Evolutionary conservation across 1,140 invertebrate species (phyloP).

Genomic region (Pantala flavescens): DNA sequence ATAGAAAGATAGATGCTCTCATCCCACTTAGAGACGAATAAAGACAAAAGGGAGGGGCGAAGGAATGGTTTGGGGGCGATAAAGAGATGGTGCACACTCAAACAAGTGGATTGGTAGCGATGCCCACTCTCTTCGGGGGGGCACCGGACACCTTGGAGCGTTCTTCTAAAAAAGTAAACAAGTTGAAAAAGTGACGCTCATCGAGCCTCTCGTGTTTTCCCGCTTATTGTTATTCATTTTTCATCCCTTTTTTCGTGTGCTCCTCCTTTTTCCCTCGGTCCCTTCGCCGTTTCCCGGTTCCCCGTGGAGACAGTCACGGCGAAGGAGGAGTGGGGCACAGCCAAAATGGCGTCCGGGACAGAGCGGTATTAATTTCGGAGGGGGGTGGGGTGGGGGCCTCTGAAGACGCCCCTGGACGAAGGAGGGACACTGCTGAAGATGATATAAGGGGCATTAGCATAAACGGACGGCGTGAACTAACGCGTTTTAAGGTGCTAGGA

Average conservation of each 20-base stretch:
- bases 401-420: background rate
- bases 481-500: background rate
- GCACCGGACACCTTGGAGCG: background rate
- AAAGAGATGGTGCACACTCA: background rate
- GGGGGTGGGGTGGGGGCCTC: background rate
- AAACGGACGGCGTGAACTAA: background rate
- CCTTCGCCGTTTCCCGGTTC: background rate
- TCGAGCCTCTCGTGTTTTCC: constrained; percentile 3
- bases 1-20: too few species aligned
- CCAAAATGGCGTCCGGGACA: background rate
- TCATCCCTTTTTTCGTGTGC: background rate
- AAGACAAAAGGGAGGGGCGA: background rate
- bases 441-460: background rate
- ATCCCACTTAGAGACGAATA: background rate
- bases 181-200: background rate
- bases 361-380: background rate
- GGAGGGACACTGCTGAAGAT: background rate
- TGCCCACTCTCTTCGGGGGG: background rate
- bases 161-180: background rate
- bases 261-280: background rate
- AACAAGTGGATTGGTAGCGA: constrained; percentile 5
- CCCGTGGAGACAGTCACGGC: background rate
- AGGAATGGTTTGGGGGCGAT: background rate
- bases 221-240: constrained; percentile 3
- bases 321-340: background rate